Base-by-base conservation (phyloP, 1,140 invertebrate species). In the Brachionus rubens region DNA sequence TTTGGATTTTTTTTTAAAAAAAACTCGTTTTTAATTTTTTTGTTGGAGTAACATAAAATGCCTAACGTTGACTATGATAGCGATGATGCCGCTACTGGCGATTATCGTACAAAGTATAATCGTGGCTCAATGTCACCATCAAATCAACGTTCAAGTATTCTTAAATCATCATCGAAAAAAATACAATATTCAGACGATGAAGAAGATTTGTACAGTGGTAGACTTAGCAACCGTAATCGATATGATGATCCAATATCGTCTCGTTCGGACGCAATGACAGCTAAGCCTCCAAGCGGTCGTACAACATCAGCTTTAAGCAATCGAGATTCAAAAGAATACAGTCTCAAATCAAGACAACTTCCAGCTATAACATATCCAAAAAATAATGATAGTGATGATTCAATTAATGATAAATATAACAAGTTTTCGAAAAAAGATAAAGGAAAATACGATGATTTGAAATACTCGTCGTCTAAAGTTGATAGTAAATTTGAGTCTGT, bases 351-450 rank as follows among this genome's bases (percentile, higher is more conserved):
- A 21, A 65, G 10, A 36, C 3, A 36, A 0, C 24, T 65, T 10
- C 59, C 59, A 21, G 59, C 59, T 21, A 43, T 65, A 21, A 65
- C 59, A 14, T 65, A 65, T 26, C 33, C 59, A 26, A 65, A 65
- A 28, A 26, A 5, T 41, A 70, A 72, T 50, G 68, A 72, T 36
- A 72, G 68, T 30, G 68, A 72, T 72, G 68, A 72, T 24, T 72
- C 68, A 24, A 10, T 72, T 3, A 30, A 43, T 3, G 68, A 72
- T 9, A 33, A 24, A 14, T 72, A 72, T 19, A 72, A 46, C 46
- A 72, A 28, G 50, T 72, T 72, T 72, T 46, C 40, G 21, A 72
- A 72, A 54, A 48, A 21, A 41, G 36, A 65, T 10, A 43, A n/a
- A 43, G 26, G 19, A 33, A 0, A 9, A 1, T 12, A 19, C 3